These are phyloP conservation scores for Netta rufina DNA, from an alignment of 2,797 vertebrate genomes.

Conservation along the genomic window DNA sequence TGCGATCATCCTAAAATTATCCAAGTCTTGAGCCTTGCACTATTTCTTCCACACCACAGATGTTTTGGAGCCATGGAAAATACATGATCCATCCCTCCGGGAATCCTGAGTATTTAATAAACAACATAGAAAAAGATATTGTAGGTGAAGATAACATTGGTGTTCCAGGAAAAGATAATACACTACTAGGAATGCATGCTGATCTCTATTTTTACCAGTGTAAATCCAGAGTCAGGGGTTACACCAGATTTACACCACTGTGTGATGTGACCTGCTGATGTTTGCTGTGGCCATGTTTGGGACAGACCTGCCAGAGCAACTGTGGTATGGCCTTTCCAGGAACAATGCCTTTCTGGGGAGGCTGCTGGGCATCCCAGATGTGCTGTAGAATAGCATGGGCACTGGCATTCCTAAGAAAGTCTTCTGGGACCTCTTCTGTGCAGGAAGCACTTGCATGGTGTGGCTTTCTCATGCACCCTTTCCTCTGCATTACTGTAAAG, in stretches of 20 bases:
- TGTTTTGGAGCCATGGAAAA: background rate
- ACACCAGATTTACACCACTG: background rate
- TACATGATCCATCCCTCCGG: background rate
- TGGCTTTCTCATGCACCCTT: background rate
- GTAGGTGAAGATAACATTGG: background rate
- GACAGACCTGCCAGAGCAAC: background rate
- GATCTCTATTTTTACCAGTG: background rate
- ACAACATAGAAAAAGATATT: background rate
- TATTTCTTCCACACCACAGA: background rate
- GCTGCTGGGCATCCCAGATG: background rate
- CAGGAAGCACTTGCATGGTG: background rate
- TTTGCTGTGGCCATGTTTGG: background rate
- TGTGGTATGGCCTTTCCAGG: background rate
- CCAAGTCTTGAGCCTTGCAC: background rate
- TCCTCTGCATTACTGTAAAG: background rate
- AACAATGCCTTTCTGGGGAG: background rate
- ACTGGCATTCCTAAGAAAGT: background rate
- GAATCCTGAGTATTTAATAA: conserved; percentile 17
- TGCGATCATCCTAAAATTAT: background rate
- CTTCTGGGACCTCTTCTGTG: background rate
- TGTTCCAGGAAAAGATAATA: background rate
- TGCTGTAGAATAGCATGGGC: background rate
- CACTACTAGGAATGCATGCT: background rate
- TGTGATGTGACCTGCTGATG: background rate
- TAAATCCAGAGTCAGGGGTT: background rate